These are phyloP conservation scores for Saccostrea cuccullata DNA, from an alignment of 1,140 invertebrate species.

Conservation along the genomic window DNA sequence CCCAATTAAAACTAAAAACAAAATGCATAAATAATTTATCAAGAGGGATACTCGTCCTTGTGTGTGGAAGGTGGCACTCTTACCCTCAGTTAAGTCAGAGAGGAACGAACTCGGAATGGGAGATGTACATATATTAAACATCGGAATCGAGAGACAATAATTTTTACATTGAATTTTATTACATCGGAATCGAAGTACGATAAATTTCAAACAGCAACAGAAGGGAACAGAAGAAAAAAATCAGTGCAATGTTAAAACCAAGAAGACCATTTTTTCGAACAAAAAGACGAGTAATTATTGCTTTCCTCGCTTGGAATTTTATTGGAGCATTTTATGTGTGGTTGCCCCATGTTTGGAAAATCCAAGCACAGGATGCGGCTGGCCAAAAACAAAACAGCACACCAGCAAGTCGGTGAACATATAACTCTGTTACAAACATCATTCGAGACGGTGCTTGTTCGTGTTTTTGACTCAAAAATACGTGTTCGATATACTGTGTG, in stretches of 20 bases:
- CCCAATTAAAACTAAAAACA: no score
- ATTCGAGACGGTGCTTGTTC: not conserved
- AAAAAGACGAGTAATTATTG: not conserved
- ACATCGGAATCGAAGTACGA: no score
- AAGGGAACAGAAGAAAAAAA: not conserved
- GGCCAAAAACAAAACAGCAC: not conserved
- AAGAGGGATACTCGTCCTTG: no score
- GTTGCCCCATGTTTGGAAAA: not conserved
- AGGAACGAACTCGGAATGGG: no score
- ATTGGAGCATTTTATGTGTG: constrained; percentile 10
- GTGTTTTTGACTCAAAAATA: not conserved
- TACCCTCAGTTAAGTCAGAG: no score
- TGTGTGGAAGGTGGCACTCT: no score
- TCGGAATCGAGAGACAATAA: no score
- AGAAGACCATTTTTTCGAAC: not conserved
- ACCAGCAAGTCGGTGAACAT: not conserved
- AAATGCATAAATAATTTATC: no score
- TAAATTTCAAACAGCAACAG: no score
- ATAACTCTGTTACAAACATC: not conserved
- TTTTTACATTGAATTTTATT: no score
- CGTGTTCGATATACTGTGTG: not conserved
- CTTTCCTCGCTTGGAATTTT: not conserved
- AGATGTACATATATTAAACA: no score
- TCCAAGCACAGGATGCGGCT: not conserved
- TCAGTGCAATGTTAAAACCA: not conserved